Base-by-base conservation (phyloP, 2,797 vertebrate species). In the Tiaroga cobitis region DNA sequence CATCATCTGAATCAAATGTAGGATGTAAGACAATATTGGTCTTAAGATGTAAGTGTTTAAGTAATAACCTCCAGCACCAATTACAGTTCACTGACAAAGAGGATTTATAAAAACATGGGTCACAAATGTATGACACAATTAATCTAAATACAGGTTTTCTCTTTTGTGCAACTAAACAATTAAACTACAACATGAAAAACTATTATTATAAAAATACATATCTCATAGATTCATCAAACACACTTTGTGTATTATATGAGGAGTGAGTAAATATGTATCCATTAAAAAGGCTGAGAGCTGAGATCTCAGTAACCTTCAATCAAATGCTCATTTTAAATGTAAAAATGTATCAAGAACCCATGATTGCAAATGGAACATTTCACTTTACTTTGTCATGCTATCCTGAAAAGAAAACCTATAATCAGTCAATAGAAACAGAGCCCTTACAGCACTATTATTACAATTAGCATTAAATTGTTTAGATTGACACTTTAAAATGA, bases 391-490 rank as follows among this genome's bases (percentile, higher is more conserved):
- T 61, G 9, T 21, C 37, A 63, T 29, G 56, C 76, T 43, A 43
- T 43, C 56, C 37, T 19, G 56, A 10, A 26, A 29, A 43, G 37
- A 43, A 79, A 41, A 10, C 16, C 75, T 26, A 54, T 9, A 82
- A 75, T 86, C 65, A 39, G 65, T 74, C 41, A 88, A 87, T 82
- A 84, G 59, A 72, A 88, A 87, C 0, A 16, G 51, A 92, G 88
- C 88, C 90, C 91, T 91, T 89, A 56, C 37, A 85, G 85, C 80
- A 82, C 29, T 86, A 84, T 43, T n/a, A 51, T 49, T 75, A 49
- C 37, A 37, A 80, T 65, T 41, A 39, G 21, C n/a, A 29, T 37
- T 5, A 0, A n/a, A 63, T 39, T 43, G 8, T 49, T 21, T 63
- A 24, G 37, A 77, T 81, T 54, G 18, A 74, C 29, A 74, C 13